Percentiles rank a stretch among this genome's conserved stretches.
Conservation (phyloP, 2,113 vertebrate species). For the Carassius gibelio region DNA sequence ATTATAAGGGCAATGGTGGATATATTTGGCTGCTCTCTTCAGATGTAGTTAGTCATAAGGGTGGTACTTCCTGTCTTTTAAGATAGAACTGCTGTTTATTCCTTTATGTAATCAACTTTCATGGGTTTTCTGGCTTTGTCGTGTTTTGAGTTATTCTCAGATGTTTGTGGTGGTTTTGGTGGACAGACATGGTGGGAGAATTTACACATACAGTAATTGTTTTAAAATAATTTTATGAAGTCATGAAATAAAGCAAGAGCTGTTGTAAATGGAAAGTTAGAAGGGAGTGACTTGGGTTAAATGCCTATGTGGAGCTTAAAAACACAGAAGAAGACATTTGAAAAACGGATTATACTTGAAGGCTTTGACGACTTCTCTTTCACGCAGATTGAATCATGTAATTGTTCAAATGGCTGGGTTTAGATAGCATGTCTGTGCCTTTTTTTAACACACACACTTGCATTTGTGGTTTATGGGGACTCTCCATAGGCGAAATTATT, state of each 20-base stretch:
- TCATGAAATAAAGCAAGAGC: background rate
- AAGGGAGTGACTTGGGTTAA: background rate
- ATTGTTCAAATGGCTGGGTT: background rate
- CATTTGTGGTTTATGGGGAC: too few species aligned
- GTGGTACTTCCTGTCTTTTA: slow-evolving; percentile 53
- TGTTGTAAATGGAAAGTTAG: slow-evolving; percentile 12
- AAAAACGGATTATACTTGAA: background rate
- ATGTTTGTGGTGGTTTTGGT: background rate
- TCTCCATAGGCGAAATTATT: too few species aligned
- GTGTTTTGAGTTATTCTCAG: slow-evolving; percentile 16
- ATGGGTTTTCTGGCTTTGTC: background rate
- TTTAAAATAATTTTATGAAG: slow-evolving; percentile 11
- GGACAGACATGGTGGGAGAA: background rate
- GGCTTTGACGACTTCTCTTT: background rate
- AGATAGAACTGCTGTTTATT: slow-evolving; percentile 45
- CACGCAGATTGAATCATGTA: background rate
- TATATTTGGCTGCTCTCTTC: slow-evolving; percentile 52
- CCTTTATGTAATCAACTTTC: slow-evolving; percentile 34
- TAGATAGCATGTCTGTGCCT: slow-evolving; percentile 15
- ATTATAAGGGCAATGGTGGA: slow-evolving; percentile 40
- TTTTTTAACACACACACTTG: background rate
- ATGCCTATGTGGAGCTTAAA: background rate
- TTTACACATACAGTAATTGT: background rate
- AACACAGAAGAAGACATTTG: background rate
- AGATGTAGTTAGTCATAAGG: slow-evolving; percentile 52